Evolutionary conservation across 1,140 invertebrate genomes (phyloP).

Genomic region (Aphelinus atriplicis): DNA sequence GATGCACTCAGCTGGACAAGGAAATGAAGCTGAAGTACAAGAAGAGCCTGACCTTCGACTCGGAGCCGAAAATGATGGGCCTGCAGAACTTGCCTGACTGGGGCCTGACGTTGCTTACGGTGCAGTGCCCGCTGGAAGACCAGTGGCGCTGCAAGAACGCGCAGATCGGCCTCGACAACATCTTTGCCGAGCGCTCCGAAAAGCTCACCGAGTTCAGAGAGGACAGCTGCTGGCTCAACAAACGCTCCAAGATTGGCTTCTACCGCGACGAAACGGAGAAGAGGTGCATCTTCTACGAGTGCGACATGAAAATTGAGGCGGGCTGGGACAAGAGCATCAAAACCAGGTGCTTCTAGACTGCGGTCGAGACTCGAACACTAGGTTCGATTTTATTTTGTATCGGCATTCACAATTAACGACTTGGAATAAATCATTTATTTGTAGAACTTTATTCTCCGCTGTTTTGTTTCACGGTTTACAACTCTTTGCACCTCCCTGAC

Average conservation of each 20-base stretch:
- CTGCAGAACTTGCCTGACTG: conserved; percentile 2
- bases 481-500: too few relatives aligned
- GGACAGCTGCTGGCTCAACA: not conserved
- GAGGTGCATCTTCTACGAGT: conserved; percentile 18
- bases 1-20: conserved; percentile 9
- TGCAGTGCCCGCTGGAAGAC: not conserved
- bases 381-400: too few relatives aligned
- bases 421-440: too few relatives aligned
- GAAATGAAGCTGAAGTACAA: conserved; percentile 1
- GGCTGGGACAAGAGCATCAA: not conserved
- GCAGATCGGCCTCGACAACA: not conserved
- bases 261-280: conserved; percentile 18
- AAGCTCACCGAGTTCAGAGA: conserved; percentile 8
- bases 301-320: not conserved
- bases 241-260: conserved; percentile 14
- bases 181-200: not conserved
- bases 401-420: too few relatives aligned
- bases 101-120: not conserved
- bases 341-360: conserved; percentile 13
- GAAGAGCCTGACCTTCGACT: not conserved
- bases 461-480: too few relatives aligned
- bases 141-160: not conserved
- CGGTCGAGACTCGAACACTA: too few relatives aligned
- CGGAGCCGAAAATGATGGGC: not conserved
- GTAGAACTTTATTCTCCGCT: too few relatives aligned